Base-by-base conservation (phyloP, 2,797 vertebrate species). In the Syngnathus rostellatus region DNA sequence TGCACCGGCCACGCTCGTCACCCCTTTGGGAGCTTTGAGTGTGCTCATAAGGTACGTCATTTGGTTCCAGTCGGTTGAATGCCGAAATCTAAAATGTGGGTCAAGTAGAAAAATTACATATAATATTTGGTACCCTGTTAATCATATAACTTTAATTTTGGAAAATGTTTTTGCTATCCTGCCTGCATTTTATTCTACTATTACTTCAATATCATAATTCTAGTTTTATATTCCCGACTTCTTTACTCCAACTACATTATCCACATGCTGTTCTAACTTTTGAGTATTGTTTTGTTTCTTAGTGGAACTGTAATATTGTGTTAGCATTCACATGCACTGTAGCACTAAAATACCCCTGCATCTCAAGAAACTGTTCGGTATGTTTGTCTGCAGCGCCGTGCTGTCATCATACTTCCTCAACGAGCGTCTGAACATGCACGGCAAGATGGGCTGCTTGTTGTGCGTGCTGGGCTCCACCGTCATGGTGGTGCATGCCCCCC, bases 401-500 rank as follows among this genome's bases (percentile, higher is more conserved):
- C 89, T 95, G 23, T 92, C 93, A 51, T 91, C 94, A 6, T 90
- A 91, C 65, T 94, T 94, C 76, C 87, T 95, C 64, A 93, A 93
- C 11, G 92, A 95, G 75, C 83, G 88, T 66, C 74, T 95, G 69
- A 96, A 93, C 37, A 71, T 92, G 55, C 91, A 94, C 0, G 93
- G 92, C 62, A 94, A 94, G 80, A 87, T 91, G 2, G 93, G 94
- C 65, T 95, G 93, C 63, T 62, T 94, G 71, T 83, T 96, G 67
- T 93, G 93, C 71, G 70, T 95, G 65, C 61, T 93, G 81, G 93
- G 93, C 67, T 94, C 93, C 69, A 92, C 90, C 0, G 93, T 94
- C 66, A 94, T 95, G 93, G 93, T 95, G 62, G 88, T 94, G 69
- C 93, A 94, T 19, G 93, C 92, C 2, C 94, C 93, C 0, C 89